Conservation (phyloP, 2,888 invertebrate genomes). For the Matsumyia berberina region DNA sequence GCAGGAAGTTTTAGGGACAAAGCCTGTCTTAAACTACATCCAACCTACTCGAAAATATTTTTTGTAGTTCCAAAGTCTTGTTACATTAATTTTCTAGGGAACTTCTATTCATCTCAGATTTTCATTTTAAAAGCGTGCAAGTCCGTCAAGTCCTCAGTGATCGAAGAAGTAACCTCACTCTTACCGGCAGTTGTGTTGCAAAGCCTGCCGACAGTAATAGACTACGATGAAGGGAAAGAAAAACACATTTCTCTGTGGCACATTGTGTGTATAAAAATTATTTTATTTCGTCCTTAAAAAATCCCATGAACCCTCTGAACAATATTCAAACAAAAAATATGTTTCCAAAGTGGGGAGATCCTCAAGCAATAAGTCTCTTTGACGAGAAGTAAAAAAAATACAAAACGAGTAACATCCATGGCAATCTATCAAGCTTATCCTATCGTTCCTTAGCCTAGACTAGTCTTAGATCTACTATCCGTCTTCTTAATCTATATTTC, state of each 20-base stretch:
- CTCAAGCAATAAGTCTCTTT: conserved; percentile 11
- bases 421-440: conserved; percentile 19
- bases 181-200: no score
- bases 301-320: neutral
- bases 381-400: neutral
- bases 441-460: neutral
- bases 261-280: conserved; percentile 10
- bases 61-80: no score
- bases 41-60: no score
- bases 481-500: conserved; percentile 10
- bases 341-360: conserved; percentile 17
- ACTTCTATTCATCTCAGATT: no score
- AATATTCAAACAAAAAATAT: neutral
- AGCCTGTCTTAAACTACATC: no score
- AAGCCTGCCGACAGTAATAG: no score
- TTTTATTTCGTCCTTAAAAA: conserved; percentile 12
- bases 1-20: no score
- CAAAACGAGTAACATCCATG: neutral
- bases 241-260: neutral
- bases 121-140: no score
- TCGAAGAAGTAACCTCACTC: no score
- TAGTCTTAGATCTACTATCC: conserved; percentile 23
- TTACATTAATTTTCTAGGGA: no score
- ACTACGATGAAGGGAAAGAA: neutral
- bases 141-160: no score